Evolutionary conservation across 2,888 invertebrate genomes (phyloP).

Genomic region (Stegophylla sp.): DNA sequence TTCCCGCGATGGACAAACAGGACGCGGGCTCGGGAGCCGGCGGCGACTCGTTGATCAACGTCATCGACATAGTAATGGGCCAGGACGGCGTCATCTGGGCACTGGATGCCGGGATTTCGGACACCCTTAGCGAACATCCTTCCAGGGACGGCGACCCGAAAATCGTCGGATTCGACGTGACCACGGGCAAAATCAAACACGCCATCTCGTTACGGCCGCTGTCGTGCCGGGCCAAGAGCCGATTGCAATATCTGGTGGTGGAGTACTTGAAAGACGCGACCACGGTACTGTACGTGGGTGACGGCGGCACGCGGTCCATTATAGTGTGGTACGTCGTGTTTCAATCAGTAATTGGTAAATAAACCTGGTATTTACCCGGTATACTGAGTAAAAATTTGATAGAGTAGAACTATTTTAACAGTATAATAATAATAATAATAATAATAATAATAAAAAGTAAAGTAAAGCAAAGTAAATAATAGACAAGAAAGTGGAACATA

Average conservation of each 20-base stretch:
- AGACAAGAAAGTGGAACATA: no score
- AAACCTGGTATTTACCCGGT: no score
- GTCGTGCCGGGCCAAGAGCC: background rate
- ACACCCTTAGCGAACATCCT: conserved; percentile 16
- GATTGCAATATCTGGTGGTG: background rate
- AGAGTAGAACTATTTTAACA: no score
- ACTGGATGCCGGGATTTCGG: conserved; percentile 4
- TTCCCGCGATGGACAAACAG: conserved; percentile 1
- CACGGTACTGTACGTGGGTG: conserved; percentile 9
- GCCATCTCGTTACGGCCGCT: background rate
- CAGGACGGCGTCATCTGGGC: conserved; percentile 21
- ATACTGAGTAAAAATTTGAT: no score
- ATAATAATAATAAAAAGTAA: no score
- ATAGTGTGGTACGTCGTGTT: conserved; percentile 41
- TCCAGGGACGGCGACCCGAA: conserved; percentile 1
- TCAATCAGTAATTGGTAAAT: no score
- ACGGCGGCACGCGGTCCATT: conserved; percentile 18
- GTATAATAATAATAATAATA: no score
- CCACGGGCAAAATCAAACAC: conserved; percentile 11
- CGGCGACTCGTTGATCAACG: background rate
- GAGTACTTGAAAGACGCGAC: background rate
- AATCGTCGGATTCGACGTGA: conserved; percentile 18
- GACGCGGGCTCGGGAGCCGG: background rate
- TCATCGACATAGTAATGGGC: conserved; percentile 9
- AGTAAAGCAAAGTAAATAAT: no score